These are phyloP conservation scores for Odobenus rosmarus DNA, from an alignment of 2,113 vertebrate species.

Conservation along the genomic window DNA sequence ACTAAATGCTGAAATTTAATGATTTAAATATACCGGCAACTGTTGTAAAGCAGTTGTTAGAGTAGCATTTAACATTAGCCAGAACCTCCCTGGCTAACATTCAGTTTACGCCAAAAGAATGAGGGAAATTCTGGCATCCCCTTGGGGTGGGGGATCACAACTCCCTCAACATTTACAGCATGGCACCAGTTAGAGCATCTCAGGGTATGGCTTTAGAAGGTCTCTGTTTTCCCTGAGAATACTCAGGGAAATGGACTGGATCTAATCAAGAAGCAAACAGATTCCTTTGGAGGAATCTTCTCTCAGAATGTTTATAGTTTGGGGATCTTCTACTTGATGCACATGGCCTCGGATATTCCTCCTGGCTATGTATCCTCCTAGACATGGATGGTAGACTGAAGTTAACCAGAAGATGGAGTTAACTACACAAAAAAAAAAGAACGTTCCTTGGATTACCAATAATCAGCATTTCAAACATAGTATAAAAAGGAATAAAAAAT, in stretches of 20 bases:
- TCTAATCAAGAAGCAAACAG: not conserved
- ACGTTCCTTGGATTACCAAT: not conserved
- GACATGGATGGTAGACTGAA: not conserved
- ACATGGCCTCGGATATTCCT: not conserved
- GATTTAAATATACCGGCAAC: conserved; percentile 72
- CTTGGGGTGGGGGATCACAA: not conserved
- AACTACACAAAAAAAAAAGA: not conserved
- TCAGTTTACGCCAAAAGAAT: conserved; percentile 45
- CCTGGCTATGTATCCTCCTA: not conserved
- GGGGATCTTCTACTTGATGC: not conserved
- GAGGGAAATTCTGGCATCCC: conserved; percentile 35
- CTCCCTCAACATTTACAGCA: not conserved
- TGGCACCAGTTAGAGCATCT: not conserved
- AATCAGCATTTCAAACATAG: conserved; percentile 1
- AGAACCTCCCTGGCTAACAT: conserved; percentile 65
- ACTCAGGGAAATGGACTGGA: not conserved
- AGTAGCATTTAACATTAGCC: conserved; percentile 64
- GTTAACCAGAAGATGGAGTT: not conserved
- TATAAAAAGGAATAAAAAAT: conserved; percentile 72
- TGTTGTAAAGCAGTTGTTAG: conserved; percentile 49
- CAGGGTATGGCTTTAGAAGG: rapidly evolving
- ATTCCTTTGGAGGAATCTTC: not conserved
- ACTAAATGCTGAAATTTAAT: conserved; percentile 76
- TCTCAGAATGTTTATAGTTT: not conserved
- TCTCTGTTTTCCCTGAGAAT: not conserved